Conservation (phyloP, 2,113 vertebrate species). For the Cyprinus carpio region DNA sequence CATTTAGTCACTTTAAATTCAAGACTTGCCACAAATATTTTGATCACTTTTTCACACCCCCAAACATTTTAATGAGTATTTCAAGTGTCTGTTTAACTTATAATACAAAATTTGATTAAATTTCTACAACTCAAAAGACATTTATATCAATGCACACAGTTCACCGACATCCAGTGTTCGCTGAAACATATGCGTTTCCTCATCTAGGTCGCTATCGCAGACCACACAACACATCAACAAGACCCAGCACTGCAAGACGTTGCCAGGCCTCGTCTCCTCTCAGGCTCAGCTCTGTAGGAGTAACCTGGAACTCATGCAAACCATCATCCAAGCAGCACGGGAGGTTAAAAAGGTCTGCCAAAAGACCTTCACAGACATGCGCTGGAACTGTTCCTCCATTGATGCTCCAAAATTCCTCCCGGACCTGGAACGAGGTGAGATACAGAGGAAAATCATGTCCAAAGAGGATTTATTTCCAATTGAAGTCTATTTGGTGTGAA, state of each 20-base stretch:
- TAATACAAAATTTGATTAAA: neutral
- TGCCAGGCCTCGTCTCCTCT: conserved; percentile 90
- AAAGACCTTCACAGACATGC: conserved; percentile 92
- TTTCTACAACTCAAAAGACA: neutral
- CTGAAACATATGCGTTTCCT: conserved; percentile 16
- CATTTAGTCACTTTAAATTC: neutral
- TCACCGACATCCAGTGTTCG: neutral
- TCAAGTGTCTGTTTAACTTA: neutral
- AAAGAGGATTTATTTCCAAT: conserved; percentile 3
- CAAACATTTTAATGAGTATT: neutral
- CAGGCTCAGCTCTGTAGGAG: conserved; percentile 95
- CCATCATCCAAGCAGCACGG: conserved; percentile 86
- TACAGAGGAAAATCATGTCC: neutral
- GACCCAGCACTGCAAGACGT: conserved; percentile 94
- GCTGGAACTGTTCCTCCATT: conserved; percentile 98
- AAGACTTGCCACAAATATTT: conserved; percentile 9
- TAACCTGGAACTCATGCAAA: conserved; percentile 98
- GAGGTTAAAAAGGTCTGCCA: conserved; percentile 94
- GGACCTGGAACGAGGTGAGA: conserved; percentile 94
- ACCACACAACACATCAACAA: conserved; percentile 87
- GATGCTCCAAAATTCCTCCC: conserved; percentile 87
- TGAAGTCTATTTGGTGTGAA: neutral
- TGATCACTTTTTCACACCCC: neutral
- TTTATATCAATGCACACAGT: neutral
- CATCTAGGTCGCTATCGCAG: conserved; percentile 85